phyloP scores from a whole-genome alignment of 2,113 vertebrate species.

The Gallinago paraguaiae region DNA sequence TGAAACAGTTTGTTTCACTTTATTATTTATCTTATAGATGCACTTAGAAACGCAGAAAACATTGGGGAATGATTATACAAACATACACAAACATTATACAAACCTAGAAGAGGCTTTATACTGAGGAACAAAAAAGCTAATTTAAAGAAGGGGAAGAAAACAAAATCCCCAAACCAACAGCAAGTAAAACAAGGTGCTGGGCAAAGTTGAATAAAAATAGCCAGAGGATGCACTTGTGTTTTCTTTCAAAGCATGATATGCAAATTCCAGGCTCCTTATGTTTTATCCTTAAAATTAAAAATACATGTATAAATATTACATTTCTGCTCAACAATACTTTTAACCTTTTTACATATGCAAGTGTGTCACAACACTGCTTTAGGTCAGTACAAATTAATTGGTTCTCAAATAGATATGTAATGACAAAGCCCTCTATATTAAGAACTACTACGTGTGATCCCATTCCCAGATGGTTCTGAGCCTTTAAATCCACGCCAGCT shows the following conservation, averaged over 20 bases:
- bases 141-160: background rate
- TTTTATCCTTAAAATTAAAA: background rate
- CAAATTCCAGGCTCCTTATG: background rate
- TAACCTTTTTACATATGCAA: constrained; percentile 28
- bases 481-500: constrained; percentile 60
- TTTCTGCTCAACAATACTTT: background rate
- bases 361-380: constrained; percentile 33
- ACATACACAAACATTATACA: background rate
- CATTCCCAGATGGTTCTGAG: constrained; percentile 69
- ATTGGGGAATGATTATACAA: background rate
- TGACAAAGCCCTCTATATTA: constrained; percentile 71
- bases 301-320: background rate
- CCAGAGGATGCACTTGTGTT: background rate
- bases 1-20: background rate
- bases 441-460: constrained; percentile 55
- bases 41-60: background rate
- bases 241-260: background rate
- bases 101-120: background rate
- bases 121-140: background rate
- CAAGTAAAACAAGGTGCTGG: background rate
- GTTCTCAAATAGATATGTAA: constrained; percentile 43
- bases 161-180: background rate
- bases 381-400: constrained; percentile 44
- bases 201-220: background rate
- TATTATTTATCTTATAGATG: background rate